These are phyloP conservation scores for Rhabdomys pumilio DNA, from an alignment of 2,797 vertebrate genomes.

Conservation along the genomic window DNA sequence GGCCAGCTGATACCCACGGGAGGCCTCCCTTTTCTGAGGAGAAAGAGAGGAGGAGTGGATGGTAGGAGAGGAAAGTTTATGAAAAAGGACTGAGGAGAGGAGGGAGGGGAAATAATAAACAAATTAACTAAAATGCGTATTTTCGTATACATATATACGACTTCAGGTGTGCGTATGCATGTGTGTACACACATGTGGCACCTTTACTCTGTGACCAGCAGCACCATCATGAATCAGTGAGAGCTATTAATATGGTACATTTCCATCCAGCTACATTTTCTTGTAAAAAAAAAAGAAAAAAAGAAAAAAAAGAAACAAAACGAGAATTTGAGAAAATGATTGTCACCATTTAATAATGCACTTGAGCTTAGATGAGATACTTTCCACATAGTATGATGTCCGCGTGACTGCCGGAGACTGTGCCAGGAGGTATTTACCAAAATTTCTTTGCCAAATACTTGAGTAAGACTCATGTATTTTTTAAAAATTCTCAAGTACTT, in stretches of 20 bases:
- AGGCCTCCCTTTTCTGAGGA: too few species aligned
- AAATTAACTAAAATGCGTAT: not conserved
- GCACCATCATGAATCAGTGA: not conserved
- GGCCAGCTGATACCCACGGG: too few species aligned
- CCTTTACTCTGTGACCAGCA: not conserved
- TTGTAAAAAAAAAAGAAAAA: not conserved
- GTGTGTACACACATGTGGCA: accelerated
- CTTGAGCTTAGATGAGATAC: not conserved
- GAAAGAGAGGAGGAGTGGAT: too few species aligned
- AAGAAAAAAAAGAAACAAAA: not conserved
- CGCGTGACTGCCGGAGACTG: not conserved
- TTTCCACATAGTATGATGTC: not conserved
- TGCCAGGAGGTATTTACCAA: not conserved
- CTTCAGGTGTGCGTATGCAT: not conserved
- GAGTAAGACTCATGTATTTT: not conserved
- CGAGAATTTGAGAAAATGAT: not conserved
- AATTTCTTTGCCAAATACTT: not conserved
- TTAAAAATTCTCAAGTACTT: not conserved
- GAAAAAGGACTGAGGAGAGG: not conserved
- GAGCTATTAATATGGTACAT: not conserved
- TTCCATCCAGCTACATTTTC: slow-evolving; percentile 34
- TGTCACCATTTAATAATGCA: not conserved
- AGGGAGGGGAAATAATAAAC: not conserved
- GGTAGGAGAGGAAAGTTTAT: not conserved
- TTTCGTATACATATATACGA: not conserved